Evolutionary conservation across 2,113 vertebrate genomes (phyloP), one percentile per base, ranked within the genome.

Genomic region (Spea multiplicata): DNA sequence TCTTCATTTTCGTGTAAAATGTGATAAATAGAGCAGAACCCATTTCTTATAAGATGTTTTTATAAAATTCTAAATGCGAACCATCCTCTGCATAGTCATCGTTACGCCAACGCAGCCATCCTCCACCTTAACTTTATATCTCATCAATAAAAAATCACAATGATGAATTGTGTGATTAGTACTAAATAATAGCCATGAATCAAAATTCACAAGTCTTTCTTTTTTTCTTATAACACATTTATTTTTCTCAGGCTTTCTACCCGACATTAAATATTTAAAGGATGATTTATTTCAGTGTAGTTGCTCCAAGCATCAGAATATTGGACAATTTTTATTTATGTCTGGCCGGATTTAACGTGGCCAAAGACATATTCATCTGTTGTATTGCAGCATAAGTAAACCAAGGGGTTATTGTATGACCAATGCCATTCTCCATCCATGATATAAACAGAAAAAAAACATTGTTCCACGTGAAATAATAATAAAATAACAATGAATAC

Each of bases 181-280:
- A 44, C 7, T 17, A 12, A 71, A 30, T 71, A 53, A 71, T 44
- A 71, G 69, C 50, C 48, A 71, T 71, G 69, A 53, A 71, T 71
- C 69, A 71, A 52, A 71, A 53, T 44, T 71, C 69, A 44, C n/a
- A 12, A n/a, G 50, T 8, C 45, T 53, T 49, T 7, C 16, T 49
- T 16, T 49, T 53, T 8, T 59, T 59, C 55, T 59, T 59, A 30
- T 13, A 59, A 53, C 53, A 71, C 67, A 70, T 70, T 49, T 70
- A 50, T 70, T 70, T 50, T 49, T 17, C 61, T 61, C 13, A 1
- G 8, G 61, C 61, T 16, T 64, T 5, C 16, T 16, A 48, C 47
- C 48, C 48, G 16, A 10, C 45, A 16, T 71, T 17, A 71, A 71
- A 71, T 71, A 55, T 55, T 52, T 71, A 71, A 5, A 44, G 69